These are phyloP conservation scores for Paraplagusia blochii DNA, from an alignment of 2,113 vertebrate genomes.

Conservation along the genomic window DNA sequence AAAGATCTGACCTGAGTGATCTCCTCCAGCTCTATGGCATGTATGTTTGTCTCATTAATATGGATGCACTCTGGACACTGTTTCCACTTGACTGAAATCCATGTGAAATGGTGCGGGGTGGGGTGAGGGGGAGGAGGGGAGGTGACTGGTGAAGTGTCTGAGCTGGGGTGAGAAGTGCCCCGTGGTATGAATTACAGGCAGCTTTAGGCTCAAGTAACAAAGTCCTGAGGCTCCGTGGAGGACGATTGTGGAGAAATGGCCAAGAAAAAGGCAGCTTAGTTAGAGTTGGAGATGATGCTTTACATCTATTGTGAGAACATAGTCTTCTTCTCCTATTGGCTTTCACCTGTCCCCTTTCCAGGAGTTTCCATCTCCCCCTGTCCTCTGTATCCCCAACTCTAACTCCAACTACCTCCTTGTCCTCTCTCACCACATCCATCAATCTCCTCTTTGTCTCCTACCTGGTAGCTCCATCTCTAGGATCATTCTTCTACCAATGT, in stretches of 20 bases:
- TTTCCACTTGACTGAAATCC: constrained; percentile 15
- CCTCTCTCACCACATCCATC: too few relatives aligned
- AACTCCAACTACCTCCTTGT: too few relatives aligned
- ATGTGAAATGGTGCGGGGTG: constrained; percentile 9
- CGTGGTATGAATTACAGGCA: constrained; percentile 14
- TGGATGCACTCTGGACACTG: constrained; percentile 26
- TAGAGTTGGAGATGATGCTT: too few relatives aligned
- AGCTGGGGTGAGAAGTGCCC: constrained; percentile 23
- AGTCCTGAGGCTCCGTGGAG: constrained; percentile 36
- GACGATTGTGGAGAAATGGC: constrained; percentile 41
- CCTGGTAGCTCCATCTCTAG: too few relatives aligned
- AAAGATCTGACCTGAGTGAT: not conserved
- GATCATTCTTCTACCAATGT: too few relatives aligned
- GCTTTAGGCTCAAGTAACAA: constrained; percentile 7
- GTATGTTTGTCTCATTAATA: constrained; percentile 43
- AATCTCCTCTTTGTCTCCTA: too few relatives aligned
- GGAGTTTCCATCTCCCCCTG: too few relatives aligned
- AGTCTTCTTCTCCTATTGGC: too few relatives aligned
- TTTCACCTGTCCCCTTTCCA: too few relatives aligned
- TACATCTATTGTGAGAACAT: too few relatives aligned
- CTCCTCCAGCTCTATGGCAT: constrained; percentile 27
- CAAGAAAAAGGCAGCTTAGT: not conserved
- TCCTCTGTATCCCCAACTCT: too few relatives aligned
- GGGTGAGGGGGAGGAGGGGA: too few relatives aligned
- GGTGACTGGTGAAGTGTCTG: constrained; percentile 14